Evolutionary conservation across 2,888 invertebrate species (phyloP).

Genomic region (Epinotia brunnichana): DNA sequence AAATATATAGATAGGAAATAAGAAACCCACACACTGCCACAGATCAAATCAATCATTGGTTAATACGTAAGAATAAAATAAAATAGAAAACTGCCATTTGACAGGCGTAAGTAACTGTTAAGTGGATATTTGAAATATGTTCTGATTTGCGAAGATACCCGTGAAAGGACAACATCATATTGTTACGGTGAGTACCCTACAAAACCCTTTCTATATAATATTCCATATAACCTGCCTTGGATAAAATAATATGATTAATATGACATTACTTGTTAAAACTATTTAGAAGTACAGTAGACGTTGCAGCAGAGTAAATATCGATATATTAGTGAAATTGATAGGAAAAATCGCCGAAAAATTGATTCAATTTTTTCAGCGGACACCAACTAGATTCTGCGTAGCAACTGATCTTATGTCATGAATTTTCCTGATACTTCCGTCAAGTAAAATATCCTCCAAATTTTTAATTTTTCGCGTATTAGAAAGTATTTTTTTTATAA

Average conservation of each 20-base stretch:
- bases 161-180: conserved; percentile 38
- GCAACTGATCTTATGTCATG: conserved; percentile 40
- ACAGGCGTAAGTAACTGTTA: conserved; percentile 57
- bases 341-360: conserved; percentile 42
- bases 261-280: conserved; percentile 13
- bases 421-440: neutral
- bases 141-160: conserved; percentile 55
- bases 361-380: conserved; percentile 47
- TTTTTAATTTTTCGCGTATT: neutral
- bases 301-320: neutral
- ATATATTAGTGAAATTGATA: neutral
- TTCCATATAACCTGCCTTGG: neutral
- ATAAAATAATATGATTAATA: neutral
- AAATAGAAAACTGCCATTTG: conserved; percentile 57
- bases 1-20: conserved; percentile 68
- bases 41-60: conserved; percentile 62
- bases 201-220: neutral
- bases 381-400: conserved; percentile 65
- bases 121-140: conserved; percentile 65
- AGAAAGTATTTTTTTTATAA: neutral
- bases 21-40: conserved; percentile 60
- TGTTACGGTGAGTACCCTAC: conserved; percentile 51
- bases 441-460: neutral
- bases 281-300: conserved; percentile 34
- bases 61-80: conserved; percentile 70